Evolutionary conservation across 2,113 vertebrate species (phyloP), one percentile per base, ranked within the genome.

Genomic region (Circaetus cinerascens): DNA sequence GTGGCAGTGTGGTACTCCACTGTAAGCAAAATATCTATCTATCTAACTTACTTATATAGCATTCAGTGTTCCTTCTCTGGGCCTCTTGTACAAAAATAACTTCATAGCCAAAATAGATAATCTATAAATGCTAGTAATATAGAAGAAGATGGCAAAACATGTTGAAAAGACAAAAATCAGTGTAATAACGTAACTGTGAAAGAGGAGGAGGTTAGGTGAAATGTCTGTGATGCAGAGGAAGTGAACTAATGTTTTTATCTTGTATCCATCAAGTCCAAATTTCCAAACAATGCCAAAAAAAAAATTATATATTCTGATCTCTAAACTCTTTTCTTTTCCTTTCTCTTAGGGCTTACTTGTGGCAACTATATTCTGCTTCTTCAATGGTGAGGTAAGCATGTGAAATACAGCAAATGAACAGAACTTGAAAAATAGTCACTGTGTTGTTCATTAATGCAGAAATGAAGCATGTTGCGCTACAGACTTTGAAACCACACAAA

Each of bases 351-450:
- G 99, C 36, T 98, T 99, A 95, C 98, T 99, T 66, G 99, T 99
- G 84, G 98, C 99, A 56, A 98, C 98, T 16, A 99, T 99, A 98
- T 99, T 99, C 98, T 99, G 99, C 98, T 99, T 99, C 98, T 99
- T 99, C 98, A 99, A 99, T 75, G 98, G 99, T 22, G 99, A 99
- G 99, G 99, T 99, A 98, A 98, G 98, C 12, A 72, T 3, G 0
- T 59, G 56, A 55, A 68, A 72, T 46, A 21, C 15, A 80, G 64
- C 59, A 64, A 81, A 67, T 26, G 29, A 60, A 4, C 23, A 43
- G 25, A 79, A 78, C 10, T 10, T 68, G 30, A 36, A 45, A 74
- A 69, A 68, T 19, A 60, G 25, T 30, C 15, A 46, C 13, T n/a
- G 45, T 23, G 4, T 25, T 73, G 27, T 48, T 93, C 27, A 22